Conservation (phyloP, 2,797 vertebrate genomes). For the Rhodeus uyekii region DNA sequence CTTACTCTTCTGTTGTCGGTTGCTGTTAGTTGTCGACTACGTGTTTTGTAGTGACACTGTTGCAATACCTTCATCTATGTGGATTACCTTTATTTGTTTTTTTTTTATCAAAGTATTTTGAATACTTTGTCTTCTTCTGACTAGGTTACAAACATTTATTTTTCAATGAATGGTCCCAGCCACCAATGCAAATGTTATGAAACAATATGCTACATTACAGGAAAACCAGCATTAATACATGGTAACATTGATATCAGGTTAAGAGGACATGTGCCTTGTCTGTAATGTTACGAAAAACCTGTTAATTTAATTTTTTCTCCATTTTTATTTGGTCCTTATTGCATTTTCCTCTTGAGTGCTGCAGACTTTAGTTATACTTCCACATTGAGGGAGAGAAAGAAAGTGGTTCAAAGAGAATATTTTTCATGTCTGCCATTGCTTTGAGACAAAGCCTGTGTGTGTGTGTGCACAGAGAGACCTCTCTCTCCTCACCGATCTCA, state of each 20-base stretch:
- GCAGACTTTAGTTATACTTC: slow-evolving; percentile 9
- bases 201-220: background rate
- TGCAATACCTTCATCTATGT: too few relatives aligned
- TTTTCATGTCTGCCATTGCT: slow-evolving; percentile 19
- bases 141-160: too few relatives aligned
- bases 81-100: too few relatives aligned
- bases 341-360: background rate
- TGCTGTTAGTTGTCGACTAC: too few relatives aligned
- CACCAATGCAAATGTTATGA: background rate
- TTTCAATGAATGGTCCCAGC: background rate
- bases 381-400: background rate
- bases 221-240: background rate
- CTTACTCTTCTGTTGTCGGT: too few relatives aligned
- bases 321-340: background rate
- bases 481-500: background rate
- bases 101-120: too few relatives aligned
- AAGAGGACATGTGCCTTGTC: background rate
- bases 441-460: slow-evolving; percentile 14
- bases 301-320: background rate
- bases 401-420: background rate
- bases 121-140: too few relatives aligned
- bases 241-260: background rate
- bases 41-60: too few relatives aligned
- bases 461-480: background rate
- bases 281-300: background rate